These are phyloP conservation scores for Symphodus melops DNA, from an alignment of 2,113 vertebrate genomes.

Conservation along the genomic window DNA sequence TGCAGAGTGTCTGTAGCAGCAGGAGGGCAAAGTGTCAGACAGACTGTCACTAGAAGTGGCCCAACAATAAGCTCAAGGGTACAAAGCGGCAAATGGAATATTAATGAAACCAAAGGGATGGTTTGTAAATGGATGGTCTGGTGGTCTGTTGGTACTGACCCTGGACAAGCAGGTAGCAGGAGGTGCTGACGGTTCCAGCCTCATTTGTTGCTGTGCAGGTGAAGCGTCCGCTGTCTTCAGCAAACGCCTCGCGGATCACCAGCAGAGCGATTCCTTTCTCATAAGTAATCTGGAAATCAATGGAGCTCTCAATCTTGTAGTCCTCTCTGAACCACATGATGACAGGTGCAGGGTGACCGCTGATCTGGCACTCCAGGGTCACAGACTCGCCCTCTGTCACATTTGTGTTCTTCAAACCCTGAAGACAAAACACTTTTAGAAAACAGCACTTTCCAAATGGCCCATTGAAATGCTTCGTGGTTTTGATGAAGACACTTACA, in stretches of 20 bases:
- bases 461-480: fast-evolving
- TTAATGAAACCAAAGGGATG: too few species aligned
- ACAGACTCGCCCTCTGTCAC: conserved; percentile 96
- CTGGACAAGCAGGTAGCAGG: conserved; percentile 93
- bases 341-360: conserved; percentile 88
- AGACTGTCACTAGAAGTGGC: too few species aligned
- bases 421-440: not conserved
- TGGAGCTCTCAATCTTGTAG: conserved; percentile 96
- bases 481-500: conserved; percentile 64
- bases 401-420: conserved; percentile 92
- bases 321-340: conserved; percentile 98
- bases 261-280: conserved; percentile 86
- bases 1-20: too few species aligned
- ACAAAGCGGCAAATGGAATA: too few species aligned
- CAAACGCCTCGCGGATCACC: conserved; percentile 96
- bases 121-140: too few species aligned
- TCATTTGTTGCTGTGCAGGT: conserved; percentile 95
- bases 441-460: fast-evolving
- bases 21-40: too few species aligned
- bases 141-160: conserved; percentile 69
- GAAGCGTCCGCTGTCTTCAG: conserved; percentile 97
- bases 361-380: conserved; percentile 93
- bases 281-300: conserved; percentile 96
- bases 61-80: not conserved
- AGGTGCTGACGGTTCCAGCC: conserved; percentile 94